Conservation (phyloP, 2,797 vertebrate species). For the Coilia nasus region DNA sequence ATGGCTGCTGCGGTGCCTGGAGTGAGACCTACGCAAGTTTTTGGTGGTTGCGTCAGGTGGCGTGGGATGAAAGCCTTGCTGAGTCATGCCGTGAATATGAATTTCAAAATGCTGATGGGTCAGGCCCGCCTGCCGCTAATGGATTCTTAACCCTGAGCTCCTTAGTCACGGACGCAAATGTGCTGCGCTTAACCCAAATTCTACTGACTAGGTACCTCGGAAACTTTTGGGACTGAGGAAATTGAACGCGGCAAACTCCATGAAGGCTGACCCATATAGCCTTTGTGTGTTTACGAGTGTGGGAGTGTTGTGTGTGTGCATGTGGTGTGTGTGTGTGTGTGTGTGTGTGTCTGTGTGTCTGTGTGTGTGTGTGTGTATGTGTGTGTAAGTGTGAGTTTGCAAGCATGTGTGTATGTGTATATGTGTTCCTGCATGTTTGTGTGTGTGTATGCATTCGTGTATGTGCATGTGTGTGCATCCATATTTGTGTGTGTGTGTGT, state of each 20-base stretch:
- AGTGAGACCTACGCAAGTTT: neutral
- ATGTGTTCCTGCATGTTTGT: neutral
- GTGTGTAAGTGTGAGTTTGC: neutral
- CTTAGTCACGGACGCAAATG: neutral
- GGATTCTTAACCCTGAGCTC: conserved; percentile 5
- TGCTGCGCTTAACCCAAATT: conserved; percentile 41
- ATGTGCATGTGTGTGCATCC: no score
- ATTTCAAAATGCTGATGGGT: neutral
- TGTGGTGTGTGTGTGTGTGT: no score
- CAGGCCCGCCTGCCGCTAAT: neutral
- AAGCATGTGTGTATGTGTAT: neutral
- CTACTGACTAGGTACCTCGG: conserved; percentile 34
- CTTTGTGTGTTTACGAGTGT: neutral
- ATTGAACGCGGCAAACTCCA: conserved; percentile 39
- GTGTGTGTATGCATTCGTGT: neutral
- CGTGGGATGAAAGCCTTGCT: neutral
- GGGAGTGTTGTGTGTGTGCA: neutral
- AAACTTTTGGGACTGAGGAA: conserved; percentile 29
- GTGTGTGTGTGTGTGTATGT: neutral
- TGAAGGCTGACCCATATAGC: conserved; percentile 54
- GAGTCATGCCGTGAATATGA: neutral
- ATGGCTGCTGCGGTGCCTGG: neutral
- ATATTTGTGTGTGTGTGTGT: no score
- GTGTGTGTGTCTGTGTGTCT: no score
- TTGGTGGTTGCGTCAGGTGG: neutral